These are phyloP conservation scores for Agrochola macilenta DNA, from an alignment of 2,888 invertebrate genomes.

Conservation along the genomic window DNA sequence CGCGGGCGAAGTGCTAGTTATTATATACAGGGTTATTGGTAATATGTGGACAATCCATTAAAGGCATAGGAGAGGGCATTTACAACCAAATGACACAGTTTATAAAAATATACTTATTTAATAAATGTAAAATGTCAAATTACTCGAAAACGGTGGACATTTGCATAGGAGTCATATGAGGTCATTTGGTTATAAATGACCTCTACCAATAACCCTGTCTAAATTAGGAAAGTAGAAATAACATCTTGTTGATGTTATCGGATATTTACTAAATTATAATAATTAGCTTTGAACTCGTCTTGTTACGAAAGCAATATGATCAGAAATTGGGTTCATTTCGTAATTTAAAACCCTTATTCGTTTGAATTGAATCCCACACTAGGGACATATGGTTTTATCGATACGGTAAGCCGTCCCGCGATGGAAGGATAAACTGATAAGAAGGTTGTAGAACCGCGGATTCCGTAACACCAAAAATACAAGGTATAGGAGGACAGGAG, in stretches of 20 bases:
- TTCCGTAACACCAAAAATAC: constrained; percentile 15
- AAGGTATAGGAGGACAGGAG: not conserved
- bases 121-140: no score
- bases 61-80: no score
- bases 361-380: not conserved
- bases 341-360: not conserved
- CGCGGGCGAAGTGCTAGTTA: no score
- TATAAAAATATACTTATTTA: no score
- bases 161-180: no score
- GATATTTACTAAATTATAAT: not conserved
- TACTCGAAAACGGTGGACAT: no score
- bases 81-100: no score
- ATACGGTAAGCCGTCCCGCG: constrained; percentile 30
- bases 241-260: not conserved
- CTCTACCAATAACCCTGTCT: no score
- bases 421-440: constrained; percentile 38
- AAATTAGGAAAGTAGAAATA: no score
- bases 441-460: constrained; percentile 26
- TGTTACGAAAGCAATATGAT: not conserved
- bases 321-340: constrained; percentile 1
- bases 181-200: no score
- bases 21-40: no score
- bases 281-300: not conserved
- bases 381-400: constrained; percentile 30
- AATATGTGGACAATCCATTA: no score